A percentile compares a stretch with the other conserved stretches of the same genome.
Conservation (phyloP, 2,113 vertebrate species). For the Carettochelys insculpta region DNA sequence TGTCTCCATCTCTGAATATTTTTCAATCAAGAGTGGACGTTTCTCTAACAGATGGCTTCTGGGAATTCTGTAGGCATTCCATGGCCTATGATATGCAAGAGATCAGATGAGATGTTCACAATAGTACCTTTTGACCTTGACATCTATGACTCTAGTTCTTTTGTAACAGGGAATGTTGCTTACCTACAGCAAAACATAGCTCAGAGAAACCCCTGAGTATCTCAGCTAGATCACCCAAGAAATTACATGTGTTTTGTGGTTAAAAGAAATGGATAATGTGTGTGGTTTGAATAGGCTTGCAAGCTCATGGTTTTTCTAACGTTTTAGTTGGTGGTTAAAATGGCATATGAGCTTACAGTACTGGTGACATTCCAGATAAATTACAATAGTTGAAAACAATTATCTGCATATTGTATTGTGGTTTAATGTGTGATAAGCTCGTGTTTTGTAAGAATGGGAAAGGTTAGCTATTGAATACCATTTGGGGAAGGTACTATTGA, state of each 20-base stretch:
- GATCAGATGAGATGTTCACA: neutral
- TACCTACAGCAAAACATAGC: neutral
- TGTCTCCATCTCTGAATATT: too few relatives aligned
- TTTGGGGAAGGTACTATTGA: neutral
- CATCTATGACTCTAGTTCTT: neutral
- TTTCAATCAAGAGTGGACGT: too few relatives aligned
- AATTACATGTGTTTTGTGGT: neutral
- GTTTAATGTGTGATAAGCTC: neutral
- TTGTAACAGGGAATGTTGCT: neutral
- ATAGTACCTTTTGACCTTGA: neutral
- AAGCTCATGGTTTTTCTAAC: neutral
- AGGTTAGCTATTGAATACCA: neutral
- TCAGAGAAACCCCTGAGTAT: neutral
- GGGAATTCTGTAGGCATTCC: neutral
- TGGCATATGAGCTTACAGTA: neutral
- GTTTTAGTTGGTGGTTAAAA: neutral
- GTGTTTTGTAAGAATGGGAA: neutral
- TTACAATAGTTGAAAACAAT: neutral
- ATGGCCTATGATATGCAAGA: neutral
- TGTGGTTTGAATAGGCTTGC: neutral
- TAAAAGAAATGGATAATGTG: neutral
- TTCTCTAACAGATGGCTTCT: too few relatives aligned
- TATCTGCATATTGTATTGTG: neutral
- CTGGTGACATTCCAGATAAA: neutral
- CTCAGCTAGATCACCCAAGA: neutral